These are phyloP conservation scores for Sphinx pinastri DNA, from an alignment of 2,888 invertebrate species.

Conservation along the genomic window DNA sequence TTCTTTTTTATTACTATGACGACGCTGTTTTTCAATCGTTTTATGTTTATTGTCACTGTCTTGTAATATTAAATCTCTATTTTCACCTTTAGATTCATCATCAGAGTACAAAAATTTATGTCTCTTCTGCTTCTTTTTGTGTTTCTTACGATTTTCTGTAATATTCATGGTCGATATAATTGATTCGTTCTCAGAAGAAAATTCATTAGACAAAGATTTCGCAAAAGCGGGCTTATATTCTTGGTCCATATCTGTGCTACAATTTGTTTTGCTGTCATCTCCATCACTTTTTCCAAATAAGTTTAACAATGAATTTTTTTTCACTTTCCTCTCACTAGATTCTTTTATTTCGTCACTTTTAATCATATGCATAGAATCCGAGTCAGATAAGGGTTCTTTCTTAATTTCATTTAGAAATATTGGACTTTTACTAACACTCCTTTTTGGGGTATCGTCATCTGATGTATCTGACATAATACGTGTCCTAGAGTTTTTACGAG, in stretches of 20 bases:
- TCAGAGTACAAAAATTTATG: constrained; percentile 87
- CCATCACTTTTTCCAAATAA: constrained; percentile 78
- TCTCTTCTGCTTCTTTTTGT: constrained; percentile 93
- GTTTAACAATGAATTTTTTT: constrained; percentile 70
- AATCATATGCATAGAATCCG: constrained; percentile 55
- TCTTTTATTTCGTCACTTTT: constrained; percentile 58
- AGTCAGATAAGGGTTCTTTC: constrained; percentile 83
- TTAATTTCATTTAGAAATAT: constrained; percentile 75
- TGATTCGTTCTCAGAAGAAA: constrained; percentile 79
- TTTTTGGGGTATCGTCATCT: constrained; percentile 86
- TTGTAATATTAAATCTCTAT: constrained; percentile 50
- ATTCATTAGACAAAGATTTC: constrained; percentile 67
- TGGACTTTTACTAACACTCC: constrained; percentile 73
- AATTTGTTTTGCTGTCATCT: constrained; percentile 73
- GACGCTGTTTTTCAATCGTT: constrained; percentile 79
- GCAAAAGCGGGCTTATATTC: constrained; percentile 62
- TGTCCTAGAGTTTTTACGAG: constrained; percentile 87
- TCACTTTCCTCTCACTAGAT: constrained; percentile 52
- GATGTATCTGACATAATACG: constrained; percentile 92
- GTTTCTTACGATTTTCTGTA: constrained; percentile 87
- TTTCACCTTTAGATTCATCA: constrained; percentile 77
- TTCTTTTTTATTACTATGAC: constrained; percentile 83
- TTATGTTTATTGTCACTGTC: constrained; percentile 67
- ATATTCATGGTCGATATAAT: constrained; percentile 65
- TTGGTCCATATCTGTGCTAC: constrained; percentile 63